A percentile compares a stretch with the other conserved stretches of the same genome.
These are phyloP conservation scores for Procambarus clarkii DNA, from an alignment of 1,140 invertebrate species.

Conservation along the genomic window DNA sequence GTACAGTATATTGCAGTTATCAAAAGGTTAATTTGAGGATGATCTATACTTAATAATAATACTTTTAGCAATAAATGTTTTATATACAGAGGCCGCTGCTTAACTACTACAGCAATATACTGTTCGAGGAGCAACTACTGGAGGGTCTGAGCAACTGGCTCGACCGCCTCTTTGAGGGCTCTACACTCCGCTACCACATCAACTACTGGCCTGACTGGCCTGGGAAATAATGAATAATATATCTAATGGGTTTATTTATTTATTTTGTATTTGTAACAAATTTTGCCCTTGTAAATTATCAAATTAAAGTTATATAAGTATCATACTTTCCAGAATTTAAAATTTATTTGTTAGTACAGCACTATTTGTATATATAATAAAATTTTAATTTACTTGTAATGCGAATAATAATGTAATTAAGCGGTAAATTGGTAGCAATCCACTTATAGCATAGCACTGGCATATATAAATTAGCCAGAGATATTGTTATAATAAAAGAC, in stretches of 20 bases:
- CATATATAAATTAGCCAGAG: not conserved
- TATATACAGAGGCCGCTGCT: slow-evolving; percentile 46
- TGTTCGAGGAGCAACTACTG: slow-evolving; percentile 85
- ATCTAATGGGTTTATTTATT: not conserved
- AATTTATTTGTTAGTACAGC: no score
- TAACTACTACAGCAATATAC: slow-evolving; percentile 64
- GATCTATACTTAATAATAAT: no score
- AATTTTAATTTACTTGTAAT: not conserved
- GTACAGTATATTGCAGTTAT: no score
- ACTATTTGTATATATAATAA: not conserved
- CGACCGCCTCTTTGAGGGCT: slow-evolving; percentile 96
- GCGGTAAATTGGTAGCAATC: no score
- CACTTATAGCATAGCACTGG: not conserved
- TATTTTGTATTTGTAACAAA: not conserved
- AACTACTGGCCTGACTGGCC: slow-evolving; percentile 97
- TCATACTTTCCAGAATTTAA: no score
- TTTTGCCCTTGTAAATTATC: no score
- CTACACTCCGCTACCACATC: slow-evolving; percentile 94
- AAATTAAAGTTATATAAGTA: no score
- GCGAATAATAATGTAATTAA: not conserved
- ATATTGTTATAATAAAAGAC: not conserved
- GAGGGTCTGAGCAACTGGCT: slow-evolving; percentile 97
- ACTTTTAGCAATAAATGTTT: not conserved
- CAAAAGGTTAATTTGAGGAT: no score
- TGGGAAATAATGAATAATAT: slow-evolving; percentile 50